phyloP scores from a whole-genome alignment of 2,888 invertebrate genomes.

The Aporophyla nigra region DNA sequence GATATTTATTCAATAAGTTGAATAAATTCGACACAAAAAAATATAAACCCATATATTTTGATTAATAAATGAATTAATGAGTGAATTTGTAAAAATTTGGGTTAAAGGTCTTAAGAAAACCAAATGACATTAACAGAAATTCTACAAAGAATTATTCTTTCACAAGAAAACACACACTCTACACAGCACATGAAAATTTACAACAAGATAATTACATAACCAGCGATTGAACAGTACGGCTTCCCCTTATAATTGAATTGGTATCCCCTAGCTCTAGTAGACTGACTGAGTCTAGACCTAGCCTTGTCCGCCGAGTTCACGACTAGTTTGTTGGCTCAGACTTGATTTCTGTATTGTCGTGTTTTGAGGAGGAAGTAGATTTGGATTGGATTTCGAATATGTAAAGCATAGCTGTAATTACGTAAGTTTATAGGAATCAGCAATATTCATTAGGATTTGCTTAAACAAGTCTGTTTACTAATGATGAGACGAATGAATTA shows the following conservation, averaged over 20 bases:
- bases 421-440: neutral
- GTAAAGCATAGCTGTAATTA: neutral
- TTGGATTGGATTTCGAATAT: neutral
- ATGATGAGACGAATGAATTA: neutral
- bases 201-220: conserved; percentile 56
- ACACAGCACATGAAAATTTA: conserved; percentile 49
- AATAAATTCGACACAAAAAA: neutral
- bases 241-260: conserved; percentile 68
- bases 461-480: neutral
- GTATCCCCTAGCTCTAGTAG: conserved; percentile 32
- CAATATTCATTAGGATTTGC: neutral
- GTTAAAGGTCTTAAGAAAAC: neutral
- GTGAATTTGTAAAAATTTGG: neutral
- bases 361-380: conserved; percentile 26
- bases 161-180: neutral
- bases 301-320: neutral
- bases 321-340: conserved; percentile 34
- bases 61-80: neutral
- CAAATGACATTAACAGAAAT: neutral
- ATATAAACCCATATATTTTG: no score
- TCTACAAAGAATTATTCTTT: neutral
- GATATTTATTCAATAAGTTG: neutral
- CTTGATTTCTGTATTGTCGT: conserved; percentile 23
- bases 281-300: conserved; percentile 31
- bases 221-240: conserved; percentile 62